Conservation (phyloP, 2,113 vertebrate genomes). For the Drymodes brunneopygia region DNA sequence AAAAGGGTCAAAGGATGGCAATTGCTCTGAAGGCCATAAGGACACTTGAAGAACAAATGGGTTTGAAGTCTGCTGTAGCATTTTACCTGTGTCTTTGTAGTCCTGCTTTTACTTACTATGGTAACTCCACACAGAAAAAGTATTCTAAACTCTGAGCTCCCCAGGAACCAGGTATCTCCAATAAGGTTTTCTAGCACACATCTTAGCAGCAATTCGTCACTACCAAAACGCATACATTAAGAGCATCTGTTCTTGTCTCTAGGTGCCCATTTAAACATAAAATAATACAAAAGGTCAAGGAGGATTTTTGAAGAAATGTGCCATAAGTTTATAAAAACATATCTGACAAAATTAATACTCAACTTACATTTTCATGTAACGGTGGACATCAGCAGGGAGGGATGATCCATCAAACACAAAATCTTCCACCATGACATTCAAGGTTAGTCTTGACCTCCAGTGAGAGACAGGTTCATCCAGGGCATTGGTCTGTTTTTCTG, state of each 20-base stretch:
- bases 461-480: conserved; percentile 87
- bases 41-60: neutral
- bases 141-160: neutral
- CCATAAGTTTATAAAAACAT: neutral
- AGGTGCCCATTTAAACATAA: neutral
- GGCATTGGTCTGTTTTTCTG: conserved; percentile 59
- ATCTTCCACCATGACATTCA: conserved; percentile 91
- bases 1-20: neutral
- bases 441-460: conserved; percentile 90
- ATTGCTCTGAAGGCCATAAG: neutral
- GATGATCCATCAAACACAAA: conserved; percentile 90
- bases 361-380: conserved; percentile 90
- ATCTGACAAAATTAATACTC: neutral
- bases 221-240: neutral
- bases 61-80: neutral
- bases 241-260: neutral
- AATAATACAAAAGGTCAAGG: neutral
- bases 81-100: neutral
- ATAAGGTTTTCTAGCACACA: neutral
- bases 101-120: neutral
- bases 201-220: neutral
- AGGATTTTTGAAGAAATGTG: neutral
- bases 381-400: conserved; percentile 90
- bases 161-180: neutral
- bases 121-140: neutral